These are phyloP conservation scores for Holothuria scabra DNA, from an alignment of 53 echinoderm and acorn worm genomes.

Conservation along the genomic window DNA sequence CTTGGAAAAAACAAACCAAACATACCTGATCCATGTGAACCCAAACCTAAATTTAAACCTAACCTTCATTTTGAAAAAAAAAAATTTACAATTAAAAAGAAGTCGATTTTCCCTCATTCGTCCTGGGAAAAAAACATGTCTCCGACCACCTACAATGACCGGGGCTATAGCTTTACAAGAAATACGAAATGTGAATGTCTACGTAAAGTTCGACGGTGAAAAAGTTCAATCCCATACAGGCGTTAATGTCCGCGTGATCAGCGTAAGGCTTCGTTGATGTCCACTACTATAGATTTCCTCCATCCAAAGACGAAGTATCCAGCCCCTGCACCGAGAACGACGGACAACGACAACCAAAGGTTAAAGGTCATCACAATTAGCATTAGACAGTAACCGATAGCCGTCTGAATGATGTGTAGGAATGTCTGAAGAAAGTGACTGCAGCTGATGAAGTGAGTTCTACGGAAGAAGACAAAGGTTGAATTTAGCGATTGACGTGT, in stretches of 20 bases:
- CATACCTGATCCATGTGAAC: too few species aligned
- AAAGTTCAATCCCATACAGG: too few species aligned
- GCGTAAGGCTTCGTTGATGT: slow-evolving; percentile 30
- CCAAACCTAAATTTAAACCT: too few species aligned
- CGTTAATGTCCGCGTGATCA: not conserved
- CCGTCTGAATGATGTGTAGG: slow-evolving; percentile 57
- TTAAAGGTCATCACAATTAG: slow-evolving; percentile 65
- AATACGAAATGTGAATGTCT: too few species aligned
- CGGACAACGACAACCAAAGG: slow-evolving; percentile 45
- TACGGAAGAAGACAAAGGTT: not conserved
- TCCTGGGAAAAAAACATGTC: too few species aligned
- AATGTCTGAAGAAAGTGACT: slow-evolving; percentile 58
- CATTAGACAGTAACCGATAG: slow-evolving; percentile 61
- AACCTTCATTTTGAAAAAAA: too few species aligned
- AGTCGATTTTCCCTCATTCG: too few species aligned
- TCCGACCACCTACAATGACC: too few species aligned
- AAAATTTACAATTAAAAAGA: too few species aligned
- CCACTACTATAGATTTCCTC: slow-evolving; percentile 31
- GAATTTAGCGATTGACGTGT: not conserved
- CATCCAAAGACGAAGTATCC: slow-evolving; percentile 65
- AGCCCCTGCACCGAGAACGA: slow-evolving; percentile 50
- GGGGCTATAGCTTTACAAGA: too few species aligned
- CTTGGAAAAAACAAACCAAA: too few species aligned
- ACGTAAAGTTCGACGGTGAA: too few species aligned
- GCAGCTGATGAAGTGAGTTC: slow-evolving; percentile 20